phyloP scores from a whole-genome alignment of 2,113 vertebrate species.

The Balaeniceps rex region DNA sequence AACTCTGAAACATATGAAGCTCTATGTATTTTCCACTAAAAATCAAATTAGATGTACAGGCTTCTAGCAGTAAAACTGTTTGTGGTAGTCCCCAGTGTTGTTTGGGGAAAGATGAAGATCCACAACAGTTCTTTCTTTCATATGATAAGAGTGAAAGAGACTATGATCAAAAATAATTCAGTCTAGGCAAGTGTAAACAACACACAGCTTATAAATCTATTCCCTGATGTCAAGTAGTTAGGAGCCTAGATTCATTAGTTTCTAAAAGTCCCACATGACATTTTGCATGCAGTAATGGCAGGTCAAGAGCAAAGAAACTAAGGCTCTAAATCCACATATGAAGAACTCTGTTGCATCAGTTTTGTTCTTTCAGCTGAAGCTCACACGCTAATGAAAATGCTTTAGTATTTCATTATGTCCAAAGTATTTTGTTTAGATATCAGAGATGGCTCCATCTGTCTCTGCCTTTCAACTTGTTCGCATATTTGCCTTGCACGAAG shows the following conservation, averaged over 20 bases:
- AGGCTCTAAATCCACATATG: not conserved
- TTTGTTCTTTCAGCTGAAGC: constrained; percentile 10
- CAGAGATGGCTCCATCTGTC: constrained; percentile 37
- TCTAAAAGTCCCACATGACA: not conserved
- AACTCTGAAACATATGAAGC: not conserved
- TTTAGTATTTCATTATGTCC: constrained; percentile 8
- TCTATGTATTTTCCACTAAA: not conserved
- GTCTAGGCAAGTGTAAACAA: not conserved
- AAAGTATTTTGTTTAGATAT: constrained; percentile 5
- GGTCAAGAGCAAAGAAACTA: not conserved
- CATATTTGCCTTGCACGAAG: not conserved
- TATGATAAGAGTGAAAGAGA: not conserved
- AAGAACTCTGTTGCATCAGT: not conserved
- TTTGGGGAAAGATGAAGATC: not conserved
- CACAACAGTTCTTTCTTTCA: not conserved
- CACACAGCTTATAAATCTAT: not conserved
- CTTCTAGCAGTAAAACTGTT: not conserved
- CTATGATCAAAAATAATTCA: not conserved
- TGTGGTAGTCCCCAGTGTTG: not conserved
- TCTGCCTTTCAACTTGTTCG: constrained; percentile 39
- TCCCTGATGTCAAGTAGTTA: not conserved
- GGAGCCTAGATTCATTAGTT: not conserved
- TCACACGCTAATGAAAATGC: not conserved
- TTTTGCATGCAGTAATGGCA: not conserved
- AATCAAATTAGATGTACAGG: not conserved